Evolutionary conservation across 1,140 invertebrate genomes (phyloP), one percentile per base, ranked within the genome.

Genomic region (Leptopilina clavipes): DNA sequence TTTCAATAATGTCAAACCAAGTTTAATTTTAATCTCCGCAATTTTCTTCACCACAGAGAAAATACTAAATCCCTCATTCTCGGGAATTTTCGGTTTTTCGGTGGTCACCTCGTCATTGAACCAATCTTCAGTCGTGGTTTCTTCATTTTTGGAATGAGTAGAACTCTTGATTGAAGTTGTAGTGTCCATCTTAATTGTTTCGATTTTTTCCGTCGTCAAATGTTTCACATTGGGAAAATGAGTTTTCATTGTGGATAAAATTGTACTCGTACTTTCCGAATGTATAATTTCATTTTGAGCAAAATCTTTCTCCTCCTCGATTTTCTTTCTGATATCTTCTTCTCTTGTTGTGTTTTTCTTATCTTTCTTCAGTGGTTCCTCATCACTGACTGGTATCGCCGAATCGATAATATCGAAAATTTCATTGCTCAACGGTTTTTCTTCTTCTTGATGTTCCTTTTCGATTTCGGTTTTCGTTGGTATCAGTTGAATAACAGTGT

Each of bases 1-100:
- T 78, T 89, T 91, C 1, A 92, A 76, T 17, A 92, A 78, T 8
- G 89, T 89, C n/a, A 92, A 74, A 0, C 91, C 91, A 9, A 92
- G 74, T 76, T 88, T 83, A 10, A 92, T 81, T 83, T 92, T 92
- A 25, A 92, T 84, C 82, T 92, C 90, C 0, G 89, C 90, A 25
- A 92, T 80, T 72, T 87, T 90, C 78, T 87, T 90, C 40, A 92
- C 84, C 73, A 92, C 85, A 11, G 81, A 85, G 9, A 92, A 83
- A 44, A 92, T 82, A 19, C 88, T 89, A 43, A 90, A 90, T 43
- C 85, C 82, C 12, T 86, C 82, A 17, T 82, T 7, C 43, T 73
- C 74, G 10, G 12, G 74, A n/a, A 56, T 31, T 31, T 72, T 77
- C 22, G 86, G 79, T 54, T 85, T 87, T 14, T 71, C 52, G 17